Evolutionary conservation across 2,113 vertebrate species (phyloP).

Genomic region (Macroglossus sobrinus): DNA sequence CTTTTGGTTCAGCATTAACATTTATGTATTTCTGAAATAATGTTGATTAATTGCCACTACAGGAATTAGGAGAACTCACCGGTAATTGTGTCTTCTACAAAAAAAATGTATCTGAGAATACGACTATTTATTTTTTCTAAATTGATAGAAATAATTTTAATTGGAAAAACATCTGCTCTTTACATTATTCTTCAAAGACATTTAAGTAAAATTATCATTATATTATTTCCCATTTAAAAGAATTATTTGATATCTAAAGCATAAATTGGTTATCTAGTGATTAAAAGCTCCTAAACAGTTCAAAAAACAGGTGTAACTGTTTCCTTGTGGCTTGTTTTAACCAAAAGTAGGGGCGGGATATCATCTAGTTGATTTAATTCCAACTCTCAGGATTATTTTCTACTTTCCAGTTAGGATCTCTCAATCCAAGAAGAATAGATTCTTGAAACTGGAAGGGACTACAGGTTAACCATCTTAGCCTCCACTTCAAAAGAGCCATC

Average conservation of each 20-base stretch:
- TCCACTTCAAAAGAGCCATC: neutral
- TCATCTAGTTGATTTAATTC: neutral
- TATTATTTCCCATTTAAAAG: neutral
- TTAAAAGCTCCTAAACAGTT: neutral
- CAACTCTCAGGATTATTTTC: neutral
- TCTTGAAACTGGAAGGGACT: neutral
- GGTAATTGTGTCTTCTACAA: neutral
- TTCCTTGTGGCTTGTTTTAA: neutral
- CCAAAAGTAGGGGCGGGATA: neutral
- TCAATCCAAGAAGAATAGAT: neutral
- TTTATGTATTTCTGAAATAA: constrained; percentile 26
- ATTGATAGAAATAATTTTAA: neutral
- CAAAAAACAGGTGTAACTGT: neutral
- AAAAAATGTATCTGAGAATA: neutral
- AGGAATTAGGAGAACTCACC: neutral
- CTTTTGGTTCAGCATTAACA: neutral
- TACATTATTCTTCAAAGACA: neutral
- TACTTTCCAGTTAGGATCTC: neutral
- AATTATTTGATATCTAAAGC: neutral
- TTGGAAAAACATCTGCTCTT: neutral
- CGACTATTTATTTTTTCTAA: neutral
- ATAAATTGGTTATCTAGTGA: neutral
- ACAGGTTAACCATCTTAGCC: neutral
- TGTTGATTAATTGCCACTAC: neutral
- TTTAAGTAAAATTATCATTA: neutral